Evolutionary conservation across 2,113 vertebrate species (phyloP).

Genomic region (Silurus asotus): DNA sequence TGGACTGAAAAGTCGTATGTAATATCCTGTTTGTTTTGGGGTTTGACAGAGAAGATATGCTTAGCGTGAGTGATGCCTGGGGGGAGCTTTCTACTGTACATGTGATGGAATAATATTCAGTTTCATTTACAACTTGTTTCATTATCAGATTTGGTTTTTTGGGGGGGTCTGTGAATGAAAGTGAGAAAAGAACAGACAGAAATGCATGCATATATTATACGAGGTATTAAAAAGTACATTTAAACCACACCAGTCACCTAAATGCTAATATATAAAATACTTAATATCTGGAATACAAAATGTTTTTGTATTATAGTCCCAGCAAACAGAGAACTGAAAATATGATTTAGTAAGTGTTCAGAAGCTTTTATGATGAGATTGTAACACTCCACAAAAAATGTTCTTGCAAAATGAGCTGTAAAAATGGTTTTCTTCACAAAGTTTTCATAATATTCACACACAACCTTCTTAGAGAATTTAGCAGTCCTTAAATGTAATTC

Average conservation of each 20-base stretch:
- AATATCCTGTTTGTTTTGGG: fast-evolving
- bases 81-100: slow-evolving; percentile 65
- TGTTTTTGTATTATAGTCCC: background rate
- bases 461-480: background rate
- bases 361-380: background rate
- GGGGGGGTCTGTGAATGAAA: slow-evolving; percentile 61
- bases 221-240: background rate
- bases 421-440: background rate
- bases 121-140: slow-evolving; percentile 38
- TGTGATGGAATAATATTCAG: slow-evolving; percentile 7
- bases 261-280: background rate
- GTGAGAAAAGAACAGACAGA: background rate
- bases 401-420: background rate
- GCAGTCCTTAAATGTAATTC: background rate
- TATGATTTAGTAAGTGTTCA: background rate
- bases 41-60: background rate
- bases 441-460: background rate
- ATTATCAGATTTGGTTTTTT: slow-evolving; percentile 45
- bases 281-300: background rate
- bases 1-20: background rate
- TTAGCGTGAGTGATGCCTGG: background rate
- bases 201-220: background rate
- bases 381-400: background rate
- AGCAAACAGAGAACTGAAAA: background rate
- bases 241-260: background rate